Base-by-base conservation (phyloP, 2,797 vertebrate species). In the Liparis tanakae region DNA sequence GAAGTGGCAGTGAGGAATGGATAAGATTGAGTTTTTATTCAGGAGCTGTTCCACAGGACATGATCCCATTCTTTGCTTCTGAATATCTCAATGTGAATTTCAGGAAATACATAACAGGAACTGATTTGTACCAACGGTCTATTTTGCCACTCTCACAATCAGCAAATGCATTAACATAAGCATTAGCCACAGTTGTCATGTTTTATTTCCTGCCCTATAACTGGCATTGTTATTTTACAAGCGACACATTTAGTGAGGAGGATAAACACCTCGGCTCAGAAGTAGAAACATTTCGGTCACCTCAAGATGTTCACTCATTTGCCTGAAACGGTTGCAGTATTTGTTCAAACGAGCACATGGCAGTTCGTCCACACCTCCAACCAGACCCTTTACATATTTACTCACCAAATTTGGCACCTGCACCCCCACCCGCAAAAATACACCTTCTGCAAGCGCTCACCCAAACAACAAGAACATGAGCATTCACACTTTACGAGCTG, bases 331-430 rank as follows among this genome's bases (percentile, higher is more conserved):
- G 80, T 65, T 65, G 65, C 55, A 7, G 1, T 66, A 64, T 79
- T 85, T 55, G 22, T 67, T 64, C 70, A 78, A 78, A 81, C 64
- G 68, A 30, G 66, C 68, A 70, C 68, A 48, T 33, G 66, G 71
- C 79, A 30, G 72, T 83, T 81, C 70, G 80, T 84, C 85, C 84
- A 89, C 91, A 92, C 91, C 84, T 91, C 65, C 60, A 56, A 83
- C 82, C 88, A 92, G 90, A 87, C 78, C 81, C 75, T 75, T 70
- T 83, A 81, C 84, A 79, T 90, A 88, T 91, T 92, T 91, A 82
- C 87, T 87, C 79, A 85, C 87, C 78, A 87, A 88, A 90, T 83
- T 86, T 89, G 72, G 80, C 88, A 86, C 86, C 86, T 86, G 79
- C 86, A 72, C 72, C 80, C 73, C 77, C 87, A 30, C 69, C 80